phyloP scores from a whole-genome alignment of 2,888 invertebrate species.

The Miltochrista miniata region DNA sequence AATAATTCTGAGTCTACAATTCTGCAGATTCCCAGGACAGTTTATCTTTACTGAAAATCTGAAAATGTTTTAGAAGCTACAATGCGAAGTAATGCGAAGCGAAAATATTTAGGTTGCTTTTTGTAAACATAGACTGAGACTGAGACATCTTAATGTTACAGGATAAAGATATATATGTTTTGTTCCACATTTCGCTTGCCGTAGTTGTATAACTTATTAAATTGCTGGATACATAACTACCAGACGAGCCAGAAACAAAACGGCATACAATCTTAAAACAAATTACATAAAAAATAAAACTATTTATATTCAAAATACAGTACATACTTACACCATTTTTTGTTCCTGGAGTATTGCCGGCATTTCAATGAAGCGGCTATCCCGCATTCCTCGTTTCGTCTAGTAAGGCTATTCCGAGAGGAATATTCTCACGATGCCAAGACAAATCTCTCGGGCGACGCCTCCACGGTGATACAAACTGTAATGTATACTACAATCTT shows the following conservation, averaged over 20 bases:
- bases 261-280: too few relatives aligned
- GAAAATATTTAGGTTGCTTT: too few relatives aligned
- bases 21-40: background rate
- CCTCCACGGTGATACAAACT: constrained; percentile 29
- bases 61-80: background rate
- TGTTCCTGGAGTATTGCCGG: background rate
- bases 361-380: constrained; percentile 8
- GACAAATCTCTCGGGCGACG: constrained; percentile 61
- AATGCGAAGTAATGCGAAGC: background rate
- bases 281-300: too few relatives aligned
- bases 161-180: too few relatives aligned
- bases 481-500: constrained; percentile 46
- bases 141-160: too few relatives aligned
- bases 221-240: too few relatives aligned
- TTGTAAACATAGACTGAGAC: too few relatives aligned
- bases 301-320: too few relatives aligned
- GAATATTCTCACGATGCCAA: constrained; percentile 49
- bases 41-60: background rate
- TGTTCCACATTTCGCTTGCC: too few relatives aligned
- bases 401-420: constrained; percentile 14
- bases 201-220: too few relatives aligned
- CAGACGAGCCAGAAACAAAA: too few relatives aligned
- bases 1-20: background rate
- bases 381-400: constrained; percentile 14
- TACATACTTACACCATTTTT: too few relatives aligned